Conservation (phyloP, 2,113 vertebrate genomes). For the Centropristis striata region DNA sequence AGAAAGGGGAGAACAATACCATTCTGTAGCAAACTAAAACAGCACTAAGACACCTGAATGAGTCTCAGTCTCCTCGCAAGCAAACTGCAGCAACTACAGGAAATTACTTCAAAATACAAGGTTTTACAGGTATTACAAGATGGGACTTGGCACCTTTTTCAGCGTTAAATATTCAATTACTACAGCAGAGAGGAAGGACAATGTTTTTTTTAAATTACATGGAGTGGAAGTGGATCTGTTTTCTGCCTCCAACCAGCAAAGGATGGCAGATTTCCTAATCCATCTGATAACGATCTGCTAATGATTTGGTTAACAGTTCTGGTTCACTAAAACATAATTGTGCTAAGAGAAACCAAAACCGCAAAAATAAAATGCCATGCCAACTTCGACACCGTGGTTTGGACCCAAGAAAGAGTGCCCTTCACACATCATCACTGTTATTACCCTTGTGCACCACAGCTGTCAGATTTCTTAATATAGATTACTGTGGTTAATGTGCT, state of each 20-base stretch:
- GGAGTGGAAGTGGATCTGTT: neutral
- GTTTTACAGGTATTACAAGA: neutral
- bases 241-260: neutral
- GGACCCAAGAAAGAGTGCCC: neutral
- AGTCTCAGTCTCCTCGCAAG: neutral
- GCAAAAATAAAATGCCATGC: neutral
- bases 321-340: conserved; percentile 10
- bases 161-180: neutral
- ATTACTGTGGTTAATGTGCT: neutral
- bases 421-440: neutral
- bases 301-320: neutral
- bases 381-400: neutral
- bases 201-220: conserved; percentile 21
- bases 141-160: neutral
- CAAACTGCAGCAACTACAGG: neutral
- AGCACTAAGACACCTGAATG: neutral
- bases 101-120: neutral
- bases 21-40: neutral
- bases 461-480: neutral
- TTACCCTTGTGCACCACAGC: neutral
- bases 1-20: neutral
- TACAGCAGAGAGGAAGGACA: conserved; percentile 5
- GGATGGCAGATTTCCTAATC: conserved; percentile 10
- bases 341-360: neutral
- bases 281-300: conserved; percentile 11